Evolutionary conservation across 1,140 invertebrate species (phyloP).

Genomic region (Ooceraea biroi): DNA sequence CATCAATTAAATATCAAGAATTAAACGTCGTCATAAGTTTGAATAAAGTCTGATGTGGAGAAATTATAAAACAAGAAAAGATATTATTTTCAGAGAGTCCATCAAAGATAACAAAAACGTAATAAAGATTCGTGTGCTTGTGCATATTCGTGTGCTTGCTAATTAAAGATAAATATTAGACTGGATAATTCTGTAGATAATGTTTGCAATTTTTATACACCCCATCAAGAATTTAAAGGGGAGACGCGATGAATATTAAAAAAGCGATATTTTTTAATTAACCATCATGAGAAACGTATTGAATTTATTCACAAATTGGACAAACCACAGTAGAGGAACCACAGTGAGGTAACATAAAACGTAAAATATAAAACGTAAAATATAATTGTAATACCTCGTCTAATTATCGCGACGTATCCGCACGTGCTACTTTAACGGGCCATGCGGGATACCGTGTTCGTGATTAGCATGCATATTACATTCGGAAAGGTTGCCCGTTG

Average conservation of each 20-base stretch:
- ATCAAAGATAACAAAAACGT: slow-evolving; percentile 1
- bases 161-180: not conserved
- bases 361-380: too few species aligned
- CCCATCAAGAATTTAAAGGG: not conserved
- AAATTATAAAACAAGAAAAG: not conserved
- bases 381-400: slow-evolving; percentile 28
- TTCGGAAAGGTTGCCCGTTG: slow-evolving; percentile 37
- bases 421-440: slow-evolving; percentile 43
- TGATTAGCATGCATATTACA: slow-evolving; percentile 59
- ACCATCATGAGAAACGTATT: not conserved
- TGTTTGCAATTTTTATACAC: not conserved
- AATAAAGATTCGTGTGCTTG: not conserved
- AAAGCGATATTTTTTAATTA: not conserved
- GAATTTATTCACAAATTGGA: not conserved
- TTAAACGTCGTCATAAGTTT: slow-evolving; percentile 20
- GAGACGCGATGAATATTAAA: not conserved
- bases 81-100: not conserved
- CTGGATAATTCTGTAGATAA: not conserved
- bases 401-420: slow-evolving; percentile 39
- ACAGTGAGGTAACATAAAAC: too few species aligned
- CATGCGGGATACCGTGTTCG: slow-evolving; percentile 34
- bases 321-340: not conserved
- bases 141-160: not conserved
- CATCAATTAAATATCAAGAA: not conserved
- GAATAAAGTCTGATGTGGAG: not conserved